These are phyloP conservation scores for Agelas oroides DNA, from an alignment of 37 sponge, comb jelly and placozoan genomes.

Conservation along the genomic window DNA sequence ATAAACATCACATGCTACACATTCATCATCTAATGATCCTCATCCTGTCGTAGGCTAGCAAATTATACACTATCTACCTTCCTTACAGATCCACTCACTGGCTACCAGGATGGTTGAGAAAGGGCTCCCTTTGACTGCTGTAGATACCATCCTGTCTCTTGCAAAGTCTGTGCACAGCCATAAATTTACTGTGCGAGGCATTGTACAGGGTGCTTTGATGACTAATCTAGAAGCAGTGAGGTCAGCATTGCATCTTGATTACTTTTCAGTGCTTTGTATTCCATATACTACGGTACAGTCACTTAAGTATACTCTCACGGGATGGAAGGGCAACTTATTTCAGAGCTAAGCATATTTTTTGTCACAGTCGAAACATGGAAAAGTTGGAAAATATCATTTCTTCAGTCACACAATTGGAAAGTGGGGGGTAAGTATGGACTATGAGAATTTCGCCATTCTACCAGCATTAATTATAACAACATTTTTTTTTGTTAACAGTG, in stretches of 20 bases:
- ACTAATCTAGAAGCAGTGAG: background rate
- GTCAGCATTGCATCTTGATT: background rate
- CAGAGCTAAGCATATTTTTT: no score
- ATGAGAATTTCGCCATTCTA: no score
- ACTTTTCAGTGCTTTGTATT: no score
- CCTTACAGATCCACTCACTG: conserved; percentile 17
- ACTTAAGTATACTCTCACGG: no score
- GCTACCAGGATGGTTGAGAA: conserved; percentile 3
- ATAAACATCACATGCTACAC: no score
- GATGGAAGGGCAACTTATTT: no score
- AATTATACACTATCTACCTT: no score
- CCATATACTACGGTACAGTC: no score
- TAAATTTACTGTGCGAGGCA: background rate
- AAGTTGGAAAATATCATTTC: conserved; percentile 2
- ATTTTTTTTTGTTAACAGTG: background rate
- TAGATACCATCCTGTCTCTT: conserved; percentile 10
- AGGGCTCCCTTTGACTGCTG: background rate
- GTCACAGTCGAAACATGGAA: no score
- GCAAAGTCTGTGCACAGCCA: conserved; percentile 11
- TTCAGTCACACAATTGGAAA: background rate
- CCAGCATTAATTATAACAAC: no score
- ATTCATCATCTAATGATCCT: no score
- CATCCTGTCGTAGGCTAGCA: no score
- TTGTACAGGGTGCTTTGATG: background rate
- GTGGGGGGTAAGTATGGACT: background rate